Conservation (phyloP, 2,888 invertebrate genomes). For the Xanthorhoe spadicearia region DNA sequence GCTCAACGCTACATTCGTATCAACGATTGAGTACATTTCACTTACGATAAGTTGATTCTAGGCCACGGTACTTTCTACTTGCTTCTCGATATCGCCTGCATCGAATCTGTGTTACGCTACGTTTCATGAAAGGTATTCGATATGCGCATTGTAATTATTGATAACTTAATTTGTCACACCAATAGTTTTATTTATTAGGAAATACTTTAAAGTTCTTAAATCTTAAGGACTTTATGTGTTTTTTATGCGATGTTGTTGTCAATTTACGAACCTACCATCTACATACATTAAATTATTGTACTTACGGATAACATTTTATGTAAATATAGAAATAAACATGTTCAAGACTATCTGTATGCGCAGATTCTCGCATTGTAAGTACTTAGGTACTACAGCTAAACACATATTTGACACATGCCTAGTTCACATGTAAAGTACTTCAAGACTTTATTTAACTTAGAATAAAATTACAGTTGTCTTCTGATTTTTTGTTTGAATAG, state of each 20-base stretch:
- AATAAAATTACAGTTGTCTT: conserved; percentile 15
- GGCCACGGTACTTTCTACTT: conserved; percentile 45
- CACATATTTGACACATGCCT: no score
- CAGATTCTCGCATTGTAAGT: no score
- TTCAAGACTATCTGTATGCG: no score
- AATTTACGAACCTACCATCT: no score
- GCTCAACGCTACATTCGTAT: conserved; percentile 27
- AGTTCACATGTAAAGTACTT: conserved; percentile 16
- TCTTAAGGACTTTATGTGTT: no score
- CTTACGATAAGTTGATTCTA: conserved; percentile 44
- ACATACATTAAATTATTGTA: no score
- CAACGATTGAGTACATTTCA: conserved; percentile 45
- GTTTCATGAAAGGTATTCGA: conserved; percentile 15
- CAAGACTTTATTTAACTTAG: conserved; percentile 10
- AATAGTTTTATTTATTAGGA: background rate
- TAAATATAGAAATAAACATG: no score
- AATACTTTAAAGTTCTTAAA: no score
- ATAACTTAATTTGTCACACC: background rate
- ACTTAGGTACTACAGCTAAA: no score
- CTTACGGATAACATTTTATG: no score
- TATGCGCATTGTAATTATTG: background rate
- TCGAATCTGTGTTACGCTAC: conserved; percentile 34
- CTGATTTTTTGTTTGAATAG: conserved; percentile 9
- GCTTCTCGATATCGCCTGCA: conserved; percentile 36
- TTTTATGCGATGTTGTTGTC: no score